Evolutionary conservation across 2,113 vertebrate genomes (phyloP).

Genomic region (Tiliqua scincoides): DNA sequence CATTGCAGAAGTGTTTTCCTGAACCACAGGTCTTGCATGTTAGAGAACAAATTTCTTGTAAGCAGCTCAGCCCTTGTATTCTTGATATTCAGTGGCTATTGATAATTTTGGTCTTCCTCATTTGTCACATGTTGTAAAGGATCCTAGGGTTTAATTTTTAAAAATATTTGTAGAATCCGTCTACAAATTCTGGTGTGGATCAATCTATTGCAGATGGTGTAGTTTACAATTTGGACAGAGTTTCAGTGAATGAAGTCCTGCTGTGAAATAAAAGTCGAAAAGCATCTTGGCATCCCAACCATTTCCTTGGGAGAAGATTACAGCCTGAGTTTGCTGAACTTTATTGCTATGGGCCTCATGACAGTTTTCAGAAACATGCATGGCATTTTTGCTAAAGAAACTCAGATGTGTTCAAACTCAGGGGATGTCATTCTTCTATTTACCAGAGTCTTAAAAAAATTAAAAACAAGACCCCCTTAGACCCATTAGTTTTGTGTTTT

Average conservation of each 20-base stretch:
- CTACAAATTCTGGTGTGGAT: constrained; percentile 73
- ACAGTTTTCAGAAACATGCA: constrained; percentile 86
- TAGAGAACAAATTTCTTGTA: constrained; percentile 49
- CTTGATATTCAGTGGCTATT: constrained; percentile 65
- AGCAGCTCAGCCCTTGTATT: constrained; percentile 55
- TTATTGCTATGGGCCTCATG: constrained; percentile 88
- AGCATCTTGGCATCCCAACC: constrained; percentile 94
- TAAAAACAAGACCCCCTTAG: constrained; percentile 20
- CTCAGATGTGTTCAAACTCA: constrained; percentile 82
- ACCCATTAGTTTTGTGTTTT: constrained; percentile 7
- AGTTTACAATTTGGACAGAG: constrained; percentile 84
- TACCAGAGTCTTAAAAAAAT: constrained; percentile 63
- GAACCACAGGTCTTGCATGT: constrained; percentile 47
- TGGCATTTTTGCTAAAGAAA: constrained; percentile 87
- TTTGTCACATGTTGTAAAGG: constrained; percentile 62
- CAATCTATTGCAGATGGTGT: constrained; percentile 83
- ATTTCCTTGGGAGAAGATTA: constrained; percentile 97
- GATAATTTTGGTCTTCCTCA: constrained; percentile 54
- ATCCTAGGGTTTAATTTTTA: constrained; percentile 67
- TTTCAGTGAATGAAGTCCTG: constrained; percentile 84
- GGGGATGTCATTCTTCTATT: constrained; percentile 77
- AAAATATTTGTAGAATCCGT: constrained; percentile 76
- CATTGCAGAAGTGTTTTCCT: constrained; percentile 45
- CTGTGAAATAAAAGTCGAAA: constrained; percentile 87
- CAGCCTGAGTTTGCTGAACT: constrained; percentile 87